These are phyloP conservation scores for Gallinago jamesoni DNA, from an alignment of 2,113 vertebrate genomes.

Conservation along the genomic window DNA sequence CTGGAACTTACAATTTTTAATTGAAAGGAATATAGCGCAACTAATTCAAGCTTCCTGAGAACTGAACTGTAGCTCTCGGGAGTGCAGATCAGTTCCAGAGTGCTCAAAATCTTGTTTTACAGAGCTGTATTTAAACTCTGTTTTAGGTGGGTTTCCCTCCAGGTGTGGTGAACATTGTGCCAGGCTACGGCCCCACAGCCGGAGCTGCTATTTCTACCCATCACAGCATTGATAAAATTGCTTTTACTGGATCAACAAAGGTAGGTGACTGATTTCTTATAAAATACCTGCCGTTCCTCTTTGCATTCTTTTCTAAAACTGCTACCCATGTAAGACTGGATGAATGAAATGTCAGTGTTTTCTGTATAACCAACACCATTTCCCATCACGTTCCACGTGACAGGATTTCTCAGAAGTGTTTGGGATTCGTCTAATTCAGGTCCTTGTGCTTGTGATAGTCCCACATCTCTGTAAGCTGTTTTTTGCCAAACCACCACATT, in stretches of 20 bases:
- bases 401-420: not conserved
- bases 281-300: not conserved
- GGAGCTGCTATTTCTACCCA: conserved; percentile 91
- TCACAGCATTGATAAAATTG: conserved; percentile 88
- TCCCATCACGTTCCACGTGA: not conserved
- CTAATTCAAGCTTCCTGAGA: not conserved
- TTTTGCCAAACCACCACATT: not conserved
- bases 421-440: not conserved
- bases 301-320: not conserved
- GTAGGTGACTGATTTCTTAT: conserved; percentile 62
- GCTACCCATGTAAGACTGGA: not conserved
- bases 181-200: conserved; percentile 89
- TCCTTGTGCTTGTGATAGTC: not conserved
- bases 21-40: not conserved
- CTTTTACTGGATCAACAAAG: conserved; percentile 94
- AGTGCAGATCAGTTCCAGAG: not conserved
- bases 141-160: conserved; percentile 90
- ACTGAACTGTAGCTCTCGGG: not conserved
- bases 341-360: not conserved
- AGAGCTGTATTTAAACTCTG: not conserved
- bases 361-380: not conserved
- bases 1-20: not conserved
- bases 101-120: not conserved
- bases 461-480: not conserved
- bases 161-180: conserved; percentile 94